Evolutionary conservation across 2,113 vertebrate genomes (phyloP), one percentile per base, ranked within the genome.

Genomic region (Toxotes chatareus): DNA sequence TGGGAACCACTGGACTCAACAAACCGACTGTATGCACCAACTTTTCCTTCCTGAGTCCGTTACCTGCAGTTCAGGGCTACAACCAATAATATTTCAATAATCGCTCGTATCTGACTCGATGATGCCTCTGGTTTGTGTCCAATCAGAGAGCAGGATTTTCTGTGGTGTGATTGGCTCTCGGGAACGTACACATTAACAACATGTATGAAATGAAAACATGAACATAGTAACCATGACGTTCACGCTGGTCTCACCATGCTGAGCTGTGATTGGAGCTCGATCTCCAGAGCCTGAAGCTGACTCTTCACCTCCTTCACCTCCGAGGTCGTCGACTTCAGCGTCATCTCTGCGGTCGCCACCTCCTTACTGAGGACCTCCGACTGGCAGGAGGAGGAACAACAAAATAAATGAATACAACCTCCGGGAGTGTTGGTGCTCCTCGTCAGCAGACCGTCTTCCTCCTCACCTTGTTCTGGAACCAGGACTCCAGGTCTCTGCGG

Each of bases 221-320:
- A 27, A 27, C 1, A 1, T 27, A 27, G 27, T 27, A 27, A 27
- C 27, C 2, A 16, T 61, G 1, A 60, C 2, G 2, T 13, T 64
- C 11, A n/a, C 17, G 11, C 9, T 53, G 6, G 91, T 88, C 80
- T 86, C 91, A 98, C 97, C 96, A 96, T 93, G 82, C 95, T 96
- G 56, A 94, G 82, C 66, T 95, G 94, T 17, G 96, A 94, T 83
- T 98, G 96, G 0, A 97, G 93, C 0, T 98, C 96, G 11, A 97
- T 95, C 82, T 97, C 93, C 92, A 97, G 71, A 53, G 86, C 83
- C 89, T 97, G 96, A 19, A 93, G 62, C 14, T 86, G 94, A 10
- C 89, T 94, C 80, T 93, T 94, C 80, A 96, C 88, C 19, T 96
- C 93, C 2, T 91, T 95, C 72, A 96, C 84, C 80, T 97, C 95